A percentile compares a stretch with the other conserved stretches of the same genome.
Evolutionary conservation across 2,888 invertebrate genomes (phyloP).

Genomic region (Tipula confusa): DNA sequence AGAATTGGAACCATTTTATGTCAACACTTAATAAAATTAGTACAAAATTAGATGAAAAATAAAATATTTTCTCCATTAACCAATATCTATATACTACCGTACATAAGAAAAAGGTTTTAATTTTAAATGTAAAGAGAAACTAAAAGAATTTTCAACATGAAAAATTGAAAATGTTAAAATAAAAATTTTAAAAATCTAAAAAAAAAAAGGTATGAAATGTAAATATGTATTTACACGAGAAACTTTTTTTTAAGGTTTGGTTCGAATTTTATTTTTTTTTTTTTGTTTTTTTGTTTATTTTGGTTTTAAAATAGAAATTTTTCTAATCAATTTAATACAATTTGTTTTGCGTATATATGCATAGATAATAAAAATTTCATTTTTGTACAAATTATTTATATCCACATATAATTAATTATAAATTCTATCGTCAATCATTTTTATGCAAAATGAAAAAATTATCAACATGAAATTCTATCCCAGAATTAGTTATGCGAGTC

Average conservation of each 20-base stretch:
- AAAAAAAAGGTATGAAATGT: slow-evolving; percentile 12
- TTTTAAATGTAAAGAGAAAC: slow-evolving; percentile 20
- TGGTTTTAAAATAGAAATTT: background rate
- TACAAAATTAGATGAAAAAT: background rate
- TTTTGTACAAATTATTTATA: background rate
- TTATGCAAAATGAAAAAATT: background rate
- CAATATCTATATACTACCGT: background rate
- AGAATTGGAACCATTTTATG: slow-evolving; percentile 12
- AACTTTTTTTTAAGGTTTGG: slow-evolving; percentile 14
- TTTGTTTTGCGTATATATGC: background rate
- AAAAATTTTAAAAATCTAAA: background rate
- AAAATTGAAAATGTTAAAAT: background rate
- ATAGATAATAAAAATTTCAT: background rate
- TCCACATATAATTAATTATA: background rate
- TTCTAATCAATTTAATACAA: background rate
- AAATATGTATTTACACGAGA: background rate
- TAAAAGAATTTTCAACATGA: background rate
- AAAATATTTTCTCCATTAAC: slow-evolving; percentile 4
- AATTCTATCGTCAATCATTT: background rate
- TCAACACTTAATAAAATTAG: slow-evolving; percentile 25
- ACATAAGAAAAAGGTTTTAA: background rate
- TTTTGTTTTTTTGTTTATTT: background rate
- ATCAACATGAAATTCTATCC: slow-evolving; percentile 16
- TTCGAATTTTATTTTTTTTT: background rate
- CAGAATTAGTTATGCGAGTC: slow-evolving; percentile 12